phyloP scores from a whole-genome alignment of 2,888 invertebrate genomes.

The Drosophila borborema region DNA sequence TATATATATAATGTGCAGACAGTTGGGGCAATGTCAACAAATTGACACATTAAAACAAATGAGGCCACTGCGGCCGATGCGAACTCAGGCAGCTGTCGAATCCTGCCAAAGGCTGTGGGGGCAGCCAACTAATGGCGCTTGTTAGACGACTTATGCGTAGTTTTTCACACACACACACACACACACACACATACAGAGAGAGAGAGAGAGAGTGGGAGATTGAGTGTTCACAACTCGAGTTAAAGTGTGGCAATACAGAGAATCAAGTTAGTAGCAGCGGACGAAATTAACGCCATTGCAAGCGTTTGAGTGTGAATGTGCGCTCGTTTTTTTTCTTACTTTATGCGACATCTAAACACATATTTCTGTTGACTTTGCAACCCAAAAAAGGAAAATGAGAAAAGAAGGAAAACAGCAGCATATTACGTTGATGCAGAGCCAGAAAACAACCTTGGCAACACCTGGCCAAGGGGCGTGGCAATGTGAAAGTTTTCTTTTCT shows the following conservation, averaged over 20 bases:
- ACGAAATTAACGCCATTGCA: constrained; percentile 72
- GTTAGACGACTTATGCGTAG: constrained; percentile 72
- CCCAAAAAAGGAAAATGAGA: not conserved
- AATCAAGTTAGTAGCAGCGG: constrained; percentile 58
- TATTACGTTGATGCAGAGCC: not conserved
- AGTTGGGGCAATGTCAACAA: constrained; percentile 64
- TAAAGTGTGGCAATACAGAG: constrained; percentile 53
- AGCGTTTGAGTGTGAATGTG: constrained; percentile 39
- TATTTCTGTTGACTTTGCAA: constrained; percentile 29
- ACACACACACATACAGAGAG: constrained; percentile 1
- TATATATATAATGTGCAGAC: not conserved
- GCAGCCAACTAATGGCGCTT: constrained; percentile 68
- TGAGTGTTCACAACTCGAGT: constrained; percentile 31
- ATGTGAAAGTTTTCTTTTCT: constrained; percentile 61
- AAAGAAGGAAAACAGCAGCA: too few species aligned
- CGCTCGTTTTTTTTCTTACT: not conserved
- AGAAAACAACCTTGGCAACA: constrained; percentile 21
- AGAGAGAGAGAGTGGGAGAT: not conserved
- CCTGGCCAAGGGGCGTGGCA: constrained; percentile 37
- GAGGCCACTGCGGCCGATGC: constrained; percentile 73
- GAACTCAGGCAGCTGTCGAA: constrained; percentile 69
- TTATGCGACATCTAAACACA: constrained; percentile 44
- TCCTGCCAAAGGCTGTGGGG: constrained; percentile 17
- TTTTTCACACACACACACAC: constrained; percentile 25
- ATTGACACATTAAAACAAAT: constrained; percentile 81